Base-by-base conservation (phyloP, 1,140 invertebrate genomes). In the Phymorhynchus buccinoides region DNA sequence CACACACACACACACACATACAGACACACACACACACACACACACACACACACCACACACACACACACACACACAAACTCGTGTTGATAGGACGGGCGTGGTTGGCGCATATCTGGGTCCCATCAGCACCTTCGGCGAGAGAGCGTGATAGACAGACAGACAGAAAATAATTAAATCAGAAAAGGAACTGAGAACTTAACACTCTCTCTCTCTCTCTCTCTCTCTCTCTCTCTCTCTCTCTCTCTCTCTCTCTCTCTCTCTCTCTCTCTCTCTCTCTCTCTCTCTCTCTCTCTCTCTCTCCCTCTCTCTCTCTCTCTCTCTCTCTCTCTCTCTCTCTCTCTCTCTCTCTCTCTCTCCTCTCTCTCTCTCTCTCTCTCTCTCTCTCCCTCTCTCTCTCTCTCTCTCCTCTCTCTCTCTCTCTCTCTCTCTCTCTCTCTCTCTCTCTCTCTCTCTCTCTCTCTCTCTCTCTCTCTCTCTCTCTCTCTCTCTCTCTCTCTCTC, bases 321-420 rank as follows among this genome's bases (percentile, higher is more conserved):
- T 66, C 22, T 66, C 62, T 66, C 62, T 66, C 22, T 66, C 62
- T 66, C 62, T 66, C 62, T 66, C 62, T 66, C 22, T 66, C 14
- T 22, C 18, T 66, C 62, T 66, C 18, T 66, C 62, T 66, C 18
- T 66, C 62, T 66, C 18, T 66, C 62, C 48, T 52, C 48, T 52
- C 48, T 52, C 48, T 52, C 48, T 66, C 14, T 66, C 27, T 66
- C n/a, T 30, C n/a, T 30, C n/a, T 0, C 2, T 4, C 62, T 66
- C 62, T 66, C 62, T 66, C 62, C n/a, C 62, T 66, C 62, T 66
- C 62, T 66, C 62, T 66, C 62, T 66, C 62, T 66, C 62, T 66
- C 62, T 66, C 1, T 66, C 62, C n/a, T n/a, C n/a, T 30, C n/a
- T 2, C n/a, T n/a, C 62, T 66, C 62, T 66, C 1, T 66, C 62